These are phyloP conservation scores for Caretta caretta DNA, from an alignment of 2,113 vertebrate genomes.

Conservation along the genomic window DNA sequence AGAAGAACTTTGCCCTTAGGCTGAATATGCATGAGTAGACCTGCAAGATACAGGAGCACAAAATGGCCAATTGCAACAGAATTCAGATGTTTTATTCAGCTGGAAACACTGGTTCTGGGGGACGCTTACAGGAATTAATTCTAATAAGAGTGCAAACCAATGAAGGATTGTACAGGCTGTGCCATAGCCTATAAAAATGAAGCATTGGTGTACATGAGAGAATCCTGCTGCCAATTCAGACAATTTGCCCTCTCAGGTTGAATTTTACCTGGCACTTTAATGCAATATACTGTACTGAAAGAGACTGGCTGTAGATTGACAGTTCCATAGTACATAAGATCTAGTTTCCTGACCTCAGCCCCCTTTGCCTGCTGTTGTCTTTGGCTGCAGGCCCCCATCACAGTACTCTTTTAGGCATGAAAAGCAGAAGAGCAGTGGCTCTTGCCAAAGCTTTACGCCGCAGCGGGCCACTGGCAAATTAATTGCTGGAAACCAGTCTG, in stretches of 20 bases:
- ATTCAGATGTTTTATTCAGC: conserved; percentile 25
- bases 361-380: background rate
- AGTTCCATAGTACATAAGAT: background rate
- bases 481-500: background rate
- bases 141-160: background rate
- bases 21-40: fast-evolving
- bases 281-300: background rate
- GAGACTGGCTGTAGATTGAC: background rate
- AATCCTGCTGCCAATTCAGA: background rate
- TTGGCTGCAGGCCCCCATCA: background rate
- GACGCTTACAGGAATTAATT: background rate
- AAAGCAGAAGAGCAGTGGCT: background rate
- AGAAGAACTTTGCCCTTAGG: background rate
- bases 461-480: background rate
- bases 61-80: conserved; percentile 6
- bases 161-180: background rate
- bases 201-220: background rate
- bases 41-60: background rate
- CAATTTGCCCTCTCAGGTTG: background rate
- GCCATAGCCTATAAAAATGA: background rate
- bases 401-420: background rate
- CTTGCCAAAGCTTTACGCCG: too few relatives aligned
- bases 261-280: conserved; percentile 33
- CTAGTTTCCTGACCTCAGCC: background rate
- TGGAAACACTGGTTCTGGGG: background rate